These are phyloP conservation scores for Creontiades dilutus DNA, from an alignment of 2,888 invertebrate species.

Conservation along the genomic window DNA sequence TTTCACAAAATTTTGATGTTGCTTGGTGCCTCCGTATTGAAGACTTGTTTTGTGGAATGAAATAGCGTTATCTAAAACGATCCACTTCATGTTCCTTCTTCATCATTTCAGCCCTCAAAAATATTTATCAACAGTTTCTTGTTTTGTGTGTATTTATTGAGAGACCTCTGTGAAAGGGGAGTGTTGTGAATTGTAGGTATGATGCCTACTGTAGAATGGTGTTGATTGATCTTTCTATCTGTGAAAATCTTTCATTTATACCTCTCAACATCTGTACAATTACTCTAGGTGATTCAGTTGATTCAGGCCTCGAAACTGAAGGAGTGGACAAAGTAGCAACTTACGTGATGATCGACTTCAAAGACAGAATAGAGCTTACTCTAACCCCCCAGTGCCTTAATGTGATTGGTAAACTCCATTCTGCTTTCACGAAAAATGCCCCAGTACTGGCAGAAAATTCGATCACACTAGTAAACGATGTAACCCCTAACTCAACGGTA, in stretches of 20 bases:
- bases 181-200: too few relatives aligned
- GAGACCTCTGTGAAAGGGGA: too few relatives aligned
- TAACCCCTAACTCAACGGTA: conserved; percentile 79
- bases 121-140: too few relatives aligned
- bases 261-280: not conserved
- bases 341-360: conserved; percentile 85
- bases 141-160: too few relatives aligned
- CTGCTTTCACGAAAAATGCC: conserved; percentile 77
- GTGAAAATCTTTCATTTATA: not conserved
- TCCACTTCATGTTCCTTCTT: too few relatives aligned
- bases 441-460: conserved; percentile 78
- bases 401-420: conserved; percentile 80
- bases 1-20: not conserved
- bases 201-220: too few relatives aligned
- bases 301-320: conserved; percentile 80
- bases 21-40: too few relatives aligned
- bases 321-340: conserved; percentile 81
- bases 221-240: not conserved
- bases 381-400: conserved; percentile 84
- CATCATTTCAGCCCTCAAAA: too few relatives aligned
- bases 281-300: conserved; percentile 79
- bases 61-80: too few relatives aligned
- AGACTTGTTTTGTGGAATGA: too few relatives aligned
- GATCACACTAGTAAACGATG: conserved; percentile 83
- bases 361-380: conserved; percentile 84